Base-by-base conservation (phyloP, 1,140 invertebrate genomes). In the Mamestra configurata region DNA sequence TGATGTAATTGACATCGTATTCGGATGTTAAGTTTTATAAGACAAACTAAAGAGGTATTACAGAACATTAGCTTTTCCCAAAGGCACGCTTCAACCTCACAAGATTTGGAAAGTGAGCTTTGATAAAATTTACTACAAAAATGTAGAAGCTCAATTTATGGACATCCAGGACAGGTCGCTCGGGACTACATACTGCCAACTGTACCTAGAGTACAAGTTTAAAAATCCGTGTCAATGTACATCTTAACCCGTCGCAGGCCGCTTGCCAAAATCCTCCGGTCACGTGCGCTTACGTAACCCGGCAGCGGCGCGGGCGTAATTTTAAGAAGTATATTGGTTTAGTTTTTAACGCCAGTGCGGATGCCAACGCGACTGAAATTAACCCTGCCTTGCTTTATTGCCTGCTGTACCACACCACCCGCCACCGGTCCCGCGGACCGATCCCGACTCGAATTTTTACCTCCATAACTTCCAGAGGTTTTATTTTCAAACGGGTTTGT, bases 241-340 rank as follows among this genome's bases (percentile, higher is more conserved):
- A 59, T 78, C 64, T 78, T 70, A 78, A 70, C 64, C 77, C 46
- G 27, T 77, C 61, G 75, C 24, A 43, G 78, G 86, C 83, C 81
- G 85, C 81, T 86, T 89, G 88, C 87, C 85, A 89, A 89, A 87
- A 86, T 70, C 81, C 77, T 71, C 77, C 40, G 81, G 89, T 90
- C 90, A 91, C 89, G 88, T 89, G 81, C 86, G 79, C 71, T 87
- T 90, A 87, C 85, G 84, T 89, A 90, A 90, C 84, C 87, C 51
- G 71, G 24, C 64, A 82, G 81, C 79, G 61, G 77, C 77, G 80
- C 85, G 72, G 15, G 84, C 81, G 88, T 89, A 90, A 89, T 91
- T 91, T 89, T 87, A 89, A 90, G 88, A 90, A 91, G 89, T 90
- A 91, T 91, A 91, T 90, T 90, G 89, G 90, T 89, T 91, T 91